Percentiles rank a stretch among this genome's conserved stretches.
These are phyloP conservation scores for Channa maculata DNA, from an alignment of 2,113 vertebrate species.

Conservation along the genomic window DNA sequence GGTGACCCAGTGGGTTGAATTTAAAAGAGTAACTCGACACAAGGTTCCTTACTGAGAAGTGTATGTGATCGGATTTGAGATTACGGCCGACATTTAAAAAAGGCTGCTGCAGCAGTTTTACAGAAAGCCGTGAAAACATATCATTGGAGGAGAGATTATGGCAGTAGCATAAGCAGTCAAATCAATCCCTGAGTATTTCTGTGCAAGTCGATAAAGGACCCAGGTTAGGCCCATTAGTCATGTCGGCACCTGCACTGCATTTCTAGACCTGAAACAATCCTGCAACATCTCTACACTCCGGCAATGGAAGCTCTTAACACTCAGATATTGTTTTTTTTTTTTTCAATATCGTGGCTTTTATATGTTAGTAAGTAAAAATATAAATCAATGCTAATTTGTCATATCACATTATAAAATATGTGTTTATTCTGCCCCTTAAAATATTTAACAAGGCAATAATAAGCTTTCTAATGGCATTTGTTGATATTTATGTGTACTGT, in stretches of 20 bases:
- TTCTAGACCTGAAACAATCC: slow-evolving; percentile 45
- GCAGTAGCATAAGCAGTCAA: slow-evolving; percentile 73
- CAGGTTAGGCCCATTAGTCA: slow-evolving; percentile 80
- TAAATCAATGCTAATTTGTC: slow-evolving; percentile 44
- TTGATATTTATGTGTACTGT: slow-evolving; percentile 40
- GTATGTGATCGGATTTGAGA: slow-evolving; percentile 57
- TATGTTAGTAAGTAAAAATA: not conserved
- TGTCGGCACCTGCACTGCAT: slow-evolving; percentile 68
- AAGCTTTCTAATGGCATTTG: slow-evolving; percentile 38
- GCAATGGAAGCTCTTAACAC: slow-evolving; percentile 37
- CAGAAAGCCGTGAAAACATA: slow-evolving; percentile 64
- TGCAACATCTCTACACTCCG: slow-evolving; percentile 38
- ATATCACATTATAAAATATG: slow-evolving; percentile 33
- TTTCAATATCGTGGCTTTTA: slow-evolving; percentile 14
- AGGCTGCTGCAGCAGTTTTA: slow-evolving; percentile 59
- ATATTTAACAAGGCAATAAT: slow-evolving; percentile 54
- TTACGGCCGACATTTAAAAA: slow-evolving; percentile 50
- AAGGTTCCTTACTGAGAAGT: slow-evolving; percentile 24
- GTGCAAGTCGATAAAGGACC: slow-evolving; percentile 73
- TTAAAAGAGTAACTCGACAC: slow-evolving; percentile 38
- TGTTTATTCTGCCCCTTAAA: slow-evolving; percentile 40
- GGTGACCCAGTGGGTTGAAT: slow-evolving; percentile 28
- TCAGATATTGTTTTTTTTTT: slow-evolving; percentile 15
- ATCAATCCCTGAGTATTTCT: slow-evolving; percentile 79
- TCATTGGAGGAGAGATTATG: slow-evolving; percentile 75